phyloP scores from a whole-genome alignment of 2,888 invertebrate genomes.

The Chouioia cunea region DNA sequence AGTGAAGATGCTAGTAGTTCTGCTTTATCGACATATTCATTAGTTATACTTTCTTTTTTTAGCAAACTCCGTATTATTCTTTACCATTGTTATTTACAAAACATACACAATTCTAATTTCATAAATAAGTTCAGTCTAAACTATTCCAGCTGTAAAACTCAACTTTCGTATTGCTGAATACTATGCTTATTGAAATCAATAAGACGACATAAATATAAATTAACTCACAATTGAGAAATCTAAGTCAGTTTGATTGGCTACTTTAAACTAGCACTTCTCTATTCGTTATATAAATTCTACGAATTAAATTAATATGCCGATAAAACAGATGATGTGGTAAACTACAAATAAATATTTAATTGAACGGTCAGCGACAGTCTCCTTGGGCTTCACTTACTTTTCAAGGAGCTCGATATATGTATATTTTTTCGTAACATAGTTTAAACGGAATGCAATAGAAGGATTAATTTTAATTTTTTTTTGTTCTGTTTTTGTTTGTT shows the following conservation, averaged over 20 bases:
- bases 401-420: constrained; percentile 22
- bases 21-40: constrained; percentile 39
- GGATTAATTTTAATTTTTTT: constrained; percentile 42
- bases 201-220: constrained; percentile 10
- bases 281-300: constrained; percentile 9
- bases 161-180: no score
- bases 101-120: no score
- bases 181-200: no score
- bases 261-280: constrained; percentile 23
- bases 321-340: constrained; percentile 33
- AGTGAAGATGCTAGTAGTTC: constrained; percentile 22
- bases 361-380: constrained; percentile 33
- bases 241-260: constrained; percentile 7
- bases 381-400: not conserved
- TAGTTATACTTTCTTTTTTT: constrained; percentile 11
- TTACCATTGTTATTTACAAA: no score
- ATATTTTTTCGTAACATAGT: constrained; percentile 41
- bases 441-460: constrained; percentile 44
- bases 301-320: constrained; percentile 32
- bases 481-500: constrained; percentile 33
- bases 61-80: not conserved
- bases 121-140: no score
- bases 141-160: no score
- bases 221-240: not conserved
- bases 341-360: constrained; percentile 35